phyloP scores from a whole-genome alignment of 2,113 vertebrate species.

The Notarius quadriscutis region DNA sequence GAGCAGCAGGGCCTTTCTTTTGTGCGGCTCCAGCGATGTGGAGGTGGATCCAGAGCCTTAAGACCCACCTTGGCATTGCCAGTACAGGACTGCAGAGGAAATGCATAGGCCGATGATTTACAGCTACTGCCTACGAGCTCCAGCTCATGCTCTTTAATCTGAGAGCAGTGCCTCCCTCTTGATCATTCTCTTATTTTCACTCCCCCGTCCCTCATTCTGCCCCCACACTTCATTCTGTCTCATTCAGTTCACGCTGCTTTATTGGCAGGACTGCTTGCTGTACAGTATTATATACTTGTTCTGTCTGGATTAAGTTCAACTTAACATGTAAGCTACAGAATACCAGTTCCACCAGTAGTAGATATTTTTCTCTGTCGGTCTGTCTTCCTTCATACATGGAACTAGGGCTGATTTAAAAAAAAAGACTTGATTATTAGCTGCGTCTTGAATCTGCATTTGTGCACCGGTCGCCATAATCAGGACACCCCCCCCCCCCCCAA shows the following conservation, averaged over 20 bases:
- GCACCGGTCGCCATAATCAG: background rate
- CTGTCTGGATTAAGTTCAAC: background rate
- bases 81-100: conserved; percentile 42
- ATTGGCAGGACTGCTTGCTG: background rate
- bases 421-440: background rate
- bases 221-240: conserved; percentile 6
- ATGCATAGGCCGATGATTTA: conserved; percentile 52
- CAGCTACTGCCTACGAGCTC: conserved; percentile 47
- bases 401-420: no score
- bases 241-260: background rate
- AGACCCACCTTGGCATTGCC: conserved; percentile 42
- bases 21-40: conserved; percentile 30
- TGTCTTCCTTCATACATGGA: background rate
- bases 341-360: background rate
- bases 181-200: conserved; percentile 28
- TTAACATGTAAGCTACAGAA: background rate
- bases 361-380: background rate
- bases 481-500: background rate
- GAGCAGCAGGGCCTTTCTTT: conserved; percentile 16
- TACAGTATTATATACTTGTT: background rate
- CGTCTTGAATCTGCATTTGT: background rate
- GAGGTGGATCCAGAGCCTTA: conserved; percentile 41
- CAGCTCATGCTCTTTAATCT: conserved; percentile 48
- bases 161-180: conserved; percentile 23
- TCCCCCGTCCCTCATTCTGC: background rate